Conservation (phyloP, 1,140 invertebrate species). For the Caenorhabditis briggsae region DNA sequence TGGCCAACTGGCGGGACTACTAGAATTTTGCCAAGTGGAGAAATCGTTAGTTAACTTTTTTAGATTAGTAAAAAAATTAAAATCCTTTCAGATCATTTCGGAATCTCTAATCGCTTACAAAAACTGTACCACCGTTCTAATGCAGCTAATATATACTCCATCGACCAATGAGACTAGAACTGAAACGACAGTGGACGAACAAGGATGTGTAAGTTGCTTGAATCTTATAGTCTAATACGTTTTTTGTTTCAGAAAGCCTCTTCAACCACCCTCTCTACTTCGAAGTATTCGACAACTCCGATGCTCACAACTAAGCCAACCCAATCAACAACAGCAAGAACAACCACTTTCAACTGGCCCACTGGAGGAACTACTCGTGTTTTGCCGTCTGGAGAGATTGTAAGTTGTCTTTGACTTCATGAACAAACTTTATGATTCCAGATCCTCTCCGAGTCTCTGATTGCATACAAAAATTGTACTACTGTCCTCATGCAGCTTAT, state of each 20-base stretch:
- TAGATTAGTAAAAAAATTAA: not conserved
- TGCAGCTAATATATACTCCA: not conserved
- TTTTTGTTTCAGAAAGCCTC: not conserved
- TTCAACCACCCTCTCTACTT: not conserved
- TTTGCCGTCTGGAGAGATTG: slow-evolving; percentile 21
- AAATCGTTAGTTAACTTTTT: not conserved
- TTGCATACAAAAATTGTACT: slow-evolving; percentile 31
- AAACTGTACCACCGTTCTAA: not conserved
- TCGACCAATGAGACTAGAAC: not conserved
- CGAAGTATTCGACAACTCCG: not conserved
- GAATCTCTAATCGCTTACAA: not conserved
- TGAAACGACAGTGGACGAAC: not conserved
- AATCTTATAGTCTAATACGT: not conserved
- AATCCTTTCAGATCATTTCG: not conserved
- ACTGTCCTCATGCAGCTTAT: slow-evolving; percentile 16
- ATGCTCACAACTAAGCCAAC: not conserved
- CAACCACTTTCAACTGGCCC: slow-evolving; percentile 29
- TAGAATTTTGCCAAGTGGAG: not conserved
- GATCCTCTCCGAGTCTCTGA: slow-evolving; percentile 5
- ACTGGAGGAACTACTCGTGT: slow-evolving; percentile 10
- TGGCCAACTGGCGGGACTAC: slow-evolving; percentile 33
- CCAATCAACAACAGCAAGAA: not conserved
- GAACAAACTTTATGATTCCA: not conserved
- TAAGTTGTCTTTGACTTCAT: not conserved
- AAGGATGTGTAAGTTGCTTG: not conserved